Evolutionary conservation across 2,888 invertebrate genomes (phyloP), one percentile per base, ranked within the genome.

Genomic region (Sphinx pinastri): DNA sequence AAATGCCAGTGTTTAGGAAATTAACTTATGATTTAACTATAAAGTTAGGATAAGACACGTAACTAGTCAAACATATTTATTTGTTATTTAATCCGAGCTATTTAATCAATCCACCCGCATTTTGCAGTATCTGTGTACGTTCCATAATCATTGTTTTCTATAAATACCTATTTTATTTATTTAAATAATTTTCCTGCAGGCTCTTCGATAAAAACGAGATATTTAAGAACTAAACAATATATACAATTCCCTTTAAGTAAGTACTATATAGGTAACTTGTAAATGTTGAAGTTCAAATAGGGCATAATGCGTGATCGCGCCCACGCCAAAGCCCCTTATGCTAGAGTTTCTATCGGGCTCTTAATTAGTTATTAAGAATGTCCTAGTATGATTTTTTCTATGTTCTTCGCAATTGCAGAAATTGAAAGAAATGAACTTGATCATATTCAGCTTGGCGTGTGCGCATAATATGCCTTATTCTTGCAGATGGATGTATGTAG

Each of bases 61-160:
- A 88, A 90, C 93, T 94, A 94, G 93, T 94, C 93, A 93, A 90
- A 90, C 89, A 85, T 88, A 85, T 84, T 86, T 47, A 63, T 60
- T 31, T 71, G 60, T 81, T 77, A 79, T 76, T 83, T 86, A 79
- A 73, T 73, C 59, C 70, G 74, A 71, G 45, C n/a, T 59, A 59
- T 58, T 54, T 52, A 66, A 57, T 57, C 31, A 19, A 54, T 51
- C 14, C 55, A 11, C 59, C 51, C 11, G 16, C 52, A 60, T 54
- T 60, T 63, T 67, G 54, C 67, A 67, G 31, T 13, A 63, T 52
- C 60, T 19, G 45, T 63, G 13, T 69, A 63, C 0, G 69, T 12
- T 52, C 19, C n/a, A n/a, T 47, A 10, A 67, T 52, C 1, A 2
- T 13, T 47, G 12, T 38, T 49, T 59, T 19, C 25, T 68, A 31